Percentiles rank a stretch among this genome's conserved stretches.
Evolutionary conservation across 92 coral and sea anemone species (phyloP).

Genomic region (Phenganax marumi): DNA sequence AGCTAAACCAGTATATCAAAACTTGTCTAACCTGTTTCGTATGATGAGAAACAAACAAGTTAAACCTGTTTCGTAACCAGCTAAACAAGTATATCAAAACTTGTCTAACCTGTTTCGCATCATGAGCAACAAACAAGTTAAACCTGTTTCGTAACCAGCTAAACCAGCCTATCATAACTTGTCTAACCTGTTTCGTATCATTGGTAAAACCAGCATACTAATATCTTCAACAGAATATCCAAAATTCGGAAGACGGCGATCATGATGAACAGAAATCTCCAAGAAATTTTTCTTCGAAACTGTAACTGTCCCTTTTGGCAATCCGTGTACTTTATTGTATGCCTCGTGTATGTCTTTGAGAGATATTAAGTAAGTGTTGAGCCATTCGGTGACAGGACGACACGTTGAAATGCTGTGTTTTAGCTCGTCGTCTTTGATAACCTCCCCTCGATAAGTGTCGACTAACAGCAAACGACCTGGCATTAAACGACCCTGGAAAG

Average conservation of each 20-base stretch:
- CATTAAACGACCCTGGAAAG: constrained; percentile 76
- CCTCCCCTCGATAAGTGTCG: constrained; percentile 69
- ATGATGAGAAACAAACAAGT: neutral
- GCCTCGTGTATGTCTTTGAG: constrained; percentile 70
- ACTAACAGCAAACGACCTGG: constrained; percentile 94
- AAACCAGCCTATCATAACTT: neutral
- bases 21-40: neutral
- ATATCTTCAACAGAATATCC: constrained; percentile 89
- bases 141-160: neutral
- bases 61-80: no score
- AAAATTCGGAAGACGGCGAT: constrained; percentile 77
- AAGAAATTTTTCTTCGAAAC: constrained; percentile 56
- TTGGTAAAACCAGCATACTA: constrained; percentile 82
- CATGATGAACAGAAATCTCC: constrained; percentile 65
- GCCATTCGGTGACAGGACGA: constrained; percentile 76
- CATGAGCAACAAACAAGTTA: neutral
- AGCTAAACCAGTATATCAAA: neutral
- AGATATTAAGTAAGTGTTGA: constrained; percentile 63
- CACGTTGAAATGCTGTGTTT: constrained; percentile 69
- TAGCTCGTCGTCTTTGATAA: constrained; percentile 80
- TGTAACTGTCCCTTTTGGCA: constrained; percentile 53
- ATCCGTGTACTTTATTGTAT: constrained; percentile 57
- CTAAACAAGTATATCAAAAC: neutral
- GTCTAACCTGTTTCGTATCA: constrained; percentile 87
- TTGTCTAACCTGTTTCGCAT: neutral